phyloP scores from a whole-genome alignment of 2,113 vertebrate genomes.

The Tonatia bakeri region DNA sequence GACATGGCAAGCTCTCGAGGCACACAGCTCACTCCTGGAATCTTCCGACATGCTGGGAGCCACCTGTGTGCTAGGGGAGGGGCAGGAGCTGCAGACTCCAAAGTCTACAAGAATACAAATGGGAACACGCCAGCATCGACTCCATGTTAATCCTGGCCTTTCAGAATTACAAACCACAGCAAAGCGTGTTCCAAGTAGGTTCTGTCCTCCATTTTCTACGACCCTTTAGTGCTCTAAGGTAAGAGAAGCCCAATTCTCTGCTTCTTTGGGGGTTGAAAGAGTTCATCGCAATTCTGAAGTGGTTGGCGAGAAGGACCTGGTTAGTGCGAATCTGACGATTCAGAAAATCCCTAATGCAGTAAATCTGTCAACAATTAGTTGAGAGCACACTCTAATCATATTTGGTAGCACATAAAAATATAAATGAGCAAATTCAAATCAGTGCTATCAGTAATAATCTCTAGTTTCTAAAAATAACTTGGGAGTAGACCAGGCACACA shows the following conservation, averaged over 20 bases:
- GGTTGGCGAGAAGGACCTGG: neutral
- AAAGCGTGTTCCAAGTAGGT: conserved; percentile 4
- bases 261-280: conserved; percentile 25
- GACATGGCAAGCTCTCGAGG: neutral
- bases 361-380: conserved; percentile 71
- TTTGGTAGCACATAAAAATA: conserved; percentile 66
- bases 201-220: conserved; percentile 33
- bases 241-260: conserved; percentile 19
- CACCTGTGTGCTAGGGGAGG: conserved; percentile 10
- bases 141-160: conserved; percentile 13
- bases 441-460: conserved; percentile 68
- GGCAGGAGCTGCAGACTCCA: neutral
- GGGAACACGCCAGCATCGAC: neutral
- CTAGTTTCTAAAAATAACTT: conserved; percentile 66
- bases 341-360: conserved; percentile 57
- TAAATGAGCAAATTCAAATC: conserved; percentile 68
- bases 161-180: conserved; percentile 43
- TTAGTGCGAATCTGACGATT: conserved; percentile 46
- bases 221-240: conserved; percentile 21
- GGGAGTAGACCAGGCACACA: conserved; percentile 62
- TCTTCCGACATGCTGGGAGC: neutral
- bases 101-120: neutral
- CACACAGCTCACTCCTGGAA: conserved; percentile 14
- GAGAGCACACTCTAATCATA: conserved; percentile 54
- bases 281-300: conserved; percentile 40